Percentiles rank a stretch among this genome's conserved stretches.
phyloP scores from a whole-genome alignment of 2,888 invertebrate species.

The Amaurobius ferox region DNA sequence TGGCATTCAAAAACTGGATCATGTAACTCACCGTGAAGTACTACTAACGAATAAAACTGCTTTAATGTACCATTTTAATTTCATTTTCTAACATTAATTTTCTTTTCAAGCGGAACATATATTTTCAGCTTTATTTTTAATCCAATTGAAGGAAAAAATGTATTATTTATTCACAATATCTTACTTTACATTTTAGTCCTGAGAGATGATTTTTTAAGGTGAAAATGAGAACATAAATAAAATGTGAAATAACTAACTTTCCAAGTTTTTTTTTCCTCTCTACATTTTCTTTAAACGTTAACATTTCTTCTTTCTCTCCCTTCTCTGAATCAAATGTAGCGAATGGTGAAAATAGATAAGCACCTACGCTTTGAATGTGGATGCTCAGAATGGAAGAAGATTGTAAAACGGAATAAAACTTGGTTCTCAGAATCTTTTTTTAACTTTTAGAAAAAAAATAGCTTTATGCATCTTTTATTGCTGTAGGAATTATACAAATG shows the following conservation, averaged over 20 bases:
- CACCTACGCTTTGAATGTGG: background rate
- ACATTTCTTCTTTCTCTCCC: background rate
- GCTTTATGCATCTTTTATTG: background rate
- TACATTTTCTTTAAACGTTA: background rate
- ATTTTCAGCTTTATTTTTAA: too few relatives aligned
- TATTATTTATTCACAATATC: too few relatives aligned
- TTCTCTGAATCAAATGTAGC: slow-evolving; percentile 29
- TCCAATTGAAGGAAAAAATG: too few relatives aligned
- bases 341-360: slow-evolving; percentile 33
- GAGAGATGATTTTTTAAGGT: too few relatives aligned
- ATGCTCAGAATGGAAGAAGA: background rate
- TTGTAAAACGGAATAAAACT: background rate
- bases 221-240: background rate
- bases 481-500: slow-evolving; percentile 6
- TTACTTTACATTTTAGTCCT: too few relatives aligned
- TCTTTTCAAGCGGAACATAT: too few relatives aligned
- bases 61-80: too few relatives aligned
- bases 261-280: background rate
- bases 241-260: background rate
- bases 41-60: too few relatives aligned
- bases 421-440: background rate
- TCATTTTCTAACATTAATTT: too few relatives aligned
- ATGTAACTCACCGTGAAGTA: too few relatives aligned
- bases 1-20: too few relatives aligned
- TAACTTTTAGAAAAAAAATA: background rate